phyloP scores from a whole-genome alignment of 2,888 invertebrate species.

The Eupithecia dodoneata region DNA sequence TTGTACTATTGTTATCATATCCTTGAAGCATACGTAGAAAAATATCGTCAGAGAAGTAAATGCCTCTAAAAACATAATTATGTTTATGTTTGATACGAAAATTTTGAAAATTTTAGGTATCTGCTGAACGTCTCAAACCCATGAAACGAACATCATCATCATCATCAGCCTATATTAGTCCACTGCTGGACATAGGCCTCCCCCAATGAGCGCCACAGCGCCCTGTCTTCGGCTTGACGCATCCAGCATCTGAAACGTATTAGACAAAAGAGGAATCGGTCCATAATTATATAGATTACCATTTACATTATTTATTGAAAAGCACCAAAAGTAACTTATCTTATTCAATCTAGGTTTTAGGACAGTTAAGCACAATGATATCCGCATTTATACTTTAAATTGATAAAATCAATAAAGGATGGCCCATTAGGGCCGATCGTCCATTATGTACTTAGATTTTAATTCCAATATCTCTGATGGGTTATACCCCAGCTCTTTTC shows the following conservation, averaged over 20 bases:
- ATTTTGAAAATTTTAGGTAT: neutral
- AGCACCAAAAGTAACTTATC: neutral
- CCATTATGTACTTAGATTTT: neutral
- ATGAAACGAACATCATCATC: no score
- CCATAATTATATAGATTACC: neutral
- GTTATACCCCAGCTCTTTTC: neutral
- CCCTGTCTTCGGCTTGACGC: no score
- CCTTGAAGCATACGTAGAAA: neutral
- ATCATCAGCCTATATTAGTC: no score
- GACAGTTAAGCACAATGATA: neutral
- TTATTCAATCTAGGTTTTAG: neutral
- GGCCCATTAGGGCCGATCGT: neutral
- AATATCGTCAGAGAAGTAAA: neutral
- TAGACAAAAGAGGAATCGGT: neutral
- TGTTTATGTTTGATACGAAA: neutral
- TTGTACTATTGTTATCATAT: neutral
- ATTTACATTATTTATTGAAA: neutral
- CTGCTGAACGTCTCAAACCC: neutral
- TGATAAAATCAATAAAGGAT: neutral
- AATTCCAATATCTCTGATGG: neutral
- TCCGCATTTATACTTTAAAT: neutral
- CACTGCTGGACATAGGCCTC: no score
- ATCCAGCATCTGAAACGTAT: no score
- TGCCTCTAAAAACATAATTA: neutral
- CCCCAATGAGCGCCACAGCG: no score